These are phyloP conservation scores for Drosophila subquinaria DNA, from an alignment of 2,888 invertebrate genomes.

Conservation along the genomic window DNA sequence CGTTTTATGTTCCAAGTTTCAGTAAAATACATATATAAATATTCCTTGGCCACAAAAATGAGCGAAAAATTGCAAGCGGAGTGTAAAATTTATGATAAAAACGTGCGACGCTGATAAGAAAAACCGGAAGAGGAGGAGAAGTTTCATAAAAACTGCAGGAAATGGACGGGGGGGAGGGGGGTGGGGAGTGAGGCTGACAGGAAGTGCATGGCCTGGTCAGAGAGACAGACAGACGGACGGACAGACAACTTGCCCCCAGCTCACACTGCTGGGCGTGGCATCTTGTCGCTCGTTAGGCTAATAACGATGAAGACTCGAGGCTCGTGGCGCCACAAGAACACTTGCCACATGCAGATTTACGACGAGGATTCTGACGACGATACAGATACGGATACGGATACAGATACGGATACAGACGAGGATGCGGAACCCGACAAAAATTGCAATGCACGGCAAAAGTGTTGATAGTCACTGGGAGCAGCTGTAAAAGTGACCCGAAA, in stretches of 20 bases:
- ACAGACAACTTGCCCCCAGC: slow-evolving; percentile 8
- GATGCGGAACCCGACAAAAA: slow-evolving; percentile 43
- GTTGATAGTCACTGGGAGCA: slow-evolving; percentile 41
- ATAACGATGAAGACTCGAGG: slow-evolving; percentile 51
- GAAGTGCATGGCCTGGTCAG: slow-evolving; percentile 52
- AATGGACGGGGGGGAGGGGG: not conserved
- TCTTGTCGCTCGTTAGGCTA: slow-evolving; percentile 72
- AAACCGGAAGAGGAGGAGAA: slow-evolving; percentile 16
- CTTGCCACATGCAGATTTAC: slow-evolving; percentile 45
- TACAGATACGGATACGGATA: slow-evolving; percentile 20
- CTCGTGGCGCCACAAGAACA: slow-evolving; percentile 24
- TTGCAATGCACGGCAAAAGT: slow-evolving; percentile 36
- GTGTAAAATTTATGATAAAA: slow-evolving; percentile 79
- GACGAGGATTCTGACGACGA: slow-evolving; percentile 41
- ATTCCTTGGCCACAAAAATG: slow-evolving; percentile 54
- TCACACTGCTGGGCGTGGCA: slow-evolving; percentile 30
- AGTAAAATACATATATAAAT: slow-evolving; percentile 18
- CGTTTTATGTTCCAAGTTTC: slow-evolving; percentile 44
- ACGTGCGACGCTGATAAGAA: slow-evolving; percentile 73
- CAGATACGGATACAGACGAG: slow-evolving; percentile 1
- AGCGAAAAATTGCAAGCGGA: slow-evolving; percentile 67
- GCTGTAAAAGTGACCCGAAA: not conserved
- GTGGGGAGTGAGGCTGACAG: slow-evolving; percentile 2
- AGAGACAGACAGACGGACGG: slow-evolving; percentile 4
- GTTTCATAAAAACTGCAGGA: slow-evolving; percentile 16